Evolutionary conservation across 2,888 invertebrate genomes (phyloP).

Genomic region (Dasysyrphus tricinctus): DNA sequence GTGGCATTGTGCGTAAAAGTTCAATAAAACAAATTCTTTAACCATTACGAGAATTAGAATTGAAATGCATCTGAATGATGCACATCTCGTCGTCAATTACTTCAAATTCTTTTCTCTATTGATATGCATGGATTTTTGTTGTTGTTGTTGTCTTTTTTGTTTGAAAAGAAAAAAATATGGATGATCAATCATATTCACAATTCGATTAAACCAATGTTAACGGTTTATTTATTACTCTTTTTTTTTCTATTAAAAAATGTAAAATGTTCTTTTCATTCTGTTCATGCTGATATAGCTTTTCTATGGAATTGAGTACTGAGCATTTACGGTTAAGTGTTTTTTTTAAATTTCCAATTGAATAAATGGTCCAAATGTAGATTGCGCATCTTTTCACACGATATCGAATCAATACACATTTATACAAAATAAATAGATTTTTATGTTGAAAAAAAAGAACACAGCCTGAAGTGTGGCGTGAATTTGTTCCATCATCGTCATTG

Average conservation of each 20-base stretch:
- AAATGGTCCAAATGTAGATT: conserved; percentile 57
- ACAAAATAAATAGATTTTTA: conserved; percentile 2
- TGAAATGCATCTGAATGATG: conserved; percentile 8
- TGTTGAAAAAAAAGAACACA: neutral
- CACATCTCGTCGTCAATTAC: conserved; percentile 65
- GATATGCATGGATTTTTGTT: neutral
- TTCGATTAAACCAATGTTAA: conserved; percentile 56
- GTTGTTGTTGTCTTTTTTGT: neutral
- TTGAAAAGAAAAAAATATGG: conserved; percentile 5
- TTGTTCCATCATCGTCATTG: conserved; percentile 53
- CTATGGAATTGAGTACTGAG: conserved; percentile 26
- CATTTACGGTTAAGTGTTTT: conserved; percentile 64
- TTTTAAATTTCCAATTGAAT: conserved; percentile 30
- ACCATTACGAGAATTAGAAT: conserved; percentile 7
- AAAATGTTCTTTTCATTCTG: conserved; percentile 14
- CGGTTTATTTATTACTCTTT: conserved; percentile 36
- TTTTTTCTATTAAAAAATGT: conserved; percentile 33
- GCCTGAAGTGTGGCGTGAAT: neutral
- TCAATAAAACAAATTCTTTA: conserved; percentile 50
- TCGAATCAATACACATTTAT: conserved; percentile 3
- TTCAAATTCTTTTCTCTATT: conserved; percentile 44
- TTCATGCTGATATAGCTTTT: neutral
- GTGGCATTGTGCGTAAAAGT: conserved; percentile 42
- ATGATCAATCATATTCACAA: conserved; percentile 70
- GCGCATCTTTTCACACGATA: conserved; percentile 47